These are phyloP conservation scores for Pycnonotus jocosus DNA, from an alignment of 2,113 vertebrate species.

Conservation along the genomic window DNA sequence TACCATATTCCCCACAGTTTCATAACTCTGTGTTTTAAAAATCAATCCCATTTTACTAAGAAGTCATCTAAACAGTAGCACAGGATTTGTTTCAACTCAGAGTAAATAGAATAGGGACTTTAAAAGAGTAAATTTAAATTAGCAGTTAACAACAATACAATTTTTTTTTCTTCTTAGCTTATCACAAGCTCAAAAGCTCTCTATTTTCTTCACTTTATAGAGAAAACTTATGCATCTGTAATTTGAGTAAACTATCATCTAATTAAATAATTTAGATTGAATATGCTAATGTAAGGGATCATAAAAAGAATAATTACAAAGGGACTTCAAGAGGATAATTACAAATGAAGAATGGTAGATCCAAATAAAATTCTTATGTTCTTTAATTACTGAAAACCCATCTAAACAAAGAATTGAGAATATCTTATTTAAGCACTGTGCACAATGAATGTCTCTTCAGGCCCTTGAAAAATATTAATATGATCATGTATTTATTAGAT, in stretches of 20 bases:
- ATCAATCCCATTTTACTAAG: neutral
- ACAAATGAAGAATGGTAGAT: slow-evolving; percentile 57
- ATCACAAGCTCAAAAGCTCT: slow-evolving; percentile 30
- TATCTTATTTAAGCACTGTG: slow-evolving; percentile 53
- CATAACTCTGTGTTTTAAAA: neutral
- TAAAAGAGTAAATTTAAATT: neutral
- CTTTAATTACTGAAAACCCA: slow-evolving; percentile 66
- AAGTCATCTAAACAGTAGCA: neutral
- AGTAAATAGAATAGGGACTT: neutral
- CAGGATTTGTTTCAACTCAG: neutral
- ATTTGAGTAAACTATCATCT: slow-evolving; percentile 64
- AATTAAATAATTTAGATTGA: slow-evolving; percentile 73
- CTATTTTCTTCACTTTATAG: slow-evolving; percentile 29
- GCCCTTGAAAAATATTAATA: slow-evolving; percentile 19
- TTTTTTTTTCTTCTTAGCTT: neutral
- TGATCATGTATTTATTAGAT: neutral
- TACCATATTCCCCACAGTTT: too few relatives aligned
- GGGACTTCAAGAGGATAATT: slow-evolving; percentile 68
- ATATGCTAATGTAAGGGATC: slow-evolving; percentile 64
- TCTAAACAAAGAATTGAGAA: slow-evolving; percentile 46
- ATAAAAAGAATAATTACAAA: slow-evolving; percentile 63
- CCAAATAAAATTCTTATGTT: slow-evolving; percentile 55
- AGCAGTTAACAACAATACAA: neutral
- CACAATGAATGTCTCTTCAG: neutral
- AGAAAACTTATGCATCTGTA: slow-evolving; percentile 63